phyloP scores from a whole-genome alignment of 2,113 vertebrate genomes.

The Sylvia atricapilla region DNA sequence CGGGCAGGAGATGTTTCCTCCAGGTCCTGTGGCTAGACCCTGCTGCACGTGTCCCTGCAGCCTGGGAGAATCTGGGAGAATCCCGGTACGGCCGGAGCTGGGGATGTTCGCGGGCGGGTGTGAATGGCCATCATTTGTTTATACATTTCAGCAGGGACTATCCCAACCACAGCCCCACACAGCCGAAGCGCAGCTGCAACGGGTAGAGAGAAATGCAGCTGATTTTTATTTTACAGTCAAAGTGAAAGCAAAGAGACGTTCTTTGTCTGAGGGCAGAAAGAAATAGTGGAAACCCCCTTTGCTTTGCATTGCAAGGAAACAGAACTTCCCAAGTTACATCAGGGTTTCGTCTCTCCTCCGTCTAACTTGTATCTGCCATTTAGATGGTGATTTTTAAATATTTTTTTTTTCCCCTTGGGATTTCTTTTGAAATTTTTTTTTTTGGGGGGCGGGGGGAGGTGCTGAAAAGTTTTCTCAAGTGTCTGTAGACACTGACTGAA shows the following conservation, averaged over 20 bases:
- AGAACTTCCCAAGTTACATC: not conserved
- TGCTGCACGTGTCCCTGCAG: rapidly evolving
- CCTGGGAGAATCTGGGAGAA: too few relatives aligned
- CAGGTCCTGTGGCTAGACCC: rapidly evolving
- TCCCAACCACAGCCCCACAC: rapidly evolving
- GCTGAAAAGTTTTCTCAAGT: not conserved
- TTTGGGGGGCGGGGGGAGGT: too few relatives aligned
- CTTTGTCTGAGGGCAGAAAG: not conserved
- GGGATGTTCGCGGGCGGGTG: rapidly evolving
- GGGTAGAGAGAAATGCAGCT: not conserved
- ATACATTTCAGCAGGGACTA: not conserved
- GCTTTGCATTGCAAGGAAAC: not conserved
- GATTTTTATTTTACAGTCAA: not conserved
- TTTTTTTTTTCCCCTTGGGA: not conserved
- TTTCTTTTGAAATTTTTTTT: not conserved
- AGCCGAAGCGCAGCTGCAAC: not conserved
- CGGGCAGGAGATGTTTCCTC: rapidly evolving
- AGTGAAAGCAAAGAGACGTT: not conserved
- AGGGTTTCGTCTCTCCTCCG: not conserved
- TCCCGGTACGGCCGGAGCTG: rapidly evolving
- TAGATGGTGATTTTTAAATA: not conserved
- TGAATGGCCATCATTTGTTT: not conserved
- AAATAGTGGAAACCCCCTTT: not conserved
- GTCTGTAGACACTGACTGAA: not conserved
- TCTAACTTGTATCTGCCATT: not conserved